A percentile compares a stretch with the other conserved stretches of the same genome.
Evolutionary conservation across 2,113 vertebrate genomes (phyloP).

Genomic region (Syngnathus scovelli): DNA sequence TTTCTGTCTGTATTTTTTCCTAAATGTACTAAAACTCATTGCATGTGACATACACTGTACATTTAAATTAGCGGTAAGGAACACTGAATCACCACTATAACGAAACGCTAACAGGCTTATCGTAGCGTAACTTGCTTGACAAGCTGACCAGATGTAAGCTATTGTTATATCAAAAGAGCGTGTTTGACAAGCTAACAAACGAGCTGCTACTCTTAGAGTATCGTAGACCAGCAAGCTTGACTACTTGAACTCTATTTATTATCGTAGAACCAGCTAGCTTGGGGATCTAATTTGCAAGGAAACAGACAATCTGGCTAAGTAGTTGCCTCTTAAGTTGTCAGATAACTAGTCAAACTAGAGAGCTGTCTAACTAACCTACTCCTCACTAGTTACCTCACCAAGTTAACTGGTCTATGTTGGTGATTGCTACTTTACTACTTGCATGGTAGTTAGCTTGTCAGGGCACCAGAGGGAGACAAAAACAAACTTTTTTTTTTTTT

Average conservation of each 20-base stretch:
- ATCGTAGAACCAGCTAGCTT: no score
- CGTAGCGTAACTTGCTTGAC: not conserved
- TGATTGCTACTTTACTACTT: not conserved
- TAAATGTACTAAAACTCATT: no score
- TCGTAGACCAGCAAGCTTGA: not conserved
- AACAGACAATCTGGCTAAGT: no score
- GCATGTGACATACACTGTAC: not conserved
- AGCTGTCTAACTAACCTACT: no score
- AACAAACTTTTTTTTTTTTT: not conserved
- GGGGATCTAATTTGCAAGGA: no score
- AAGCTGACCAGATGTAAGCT: not conserved
- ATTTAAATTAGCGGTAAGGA: not conserved
- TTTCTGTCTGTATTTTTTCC: no score
- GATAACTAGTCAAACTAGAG: no score
- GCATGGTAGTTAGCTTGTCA: not conserved
- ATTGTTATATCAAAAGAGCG: not conserved
- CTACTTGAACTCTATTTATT: not conserved
- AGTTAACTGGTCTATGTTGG: not conserved
- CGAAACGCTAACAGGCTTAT: no score
- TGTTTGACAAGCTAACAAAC: not conserved
- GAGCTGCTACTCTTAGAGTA: not conserved
- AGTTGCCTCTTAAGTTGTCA: no score
- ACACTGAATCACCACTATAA: not conserved
- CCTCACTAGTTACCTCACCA: not conserved
- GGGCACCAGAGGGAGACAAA: slow-evolving; percentile 40